Conservation (phyloP, 1,140 invertebrate genomes). For the Nasonia giraulti region DNA sequence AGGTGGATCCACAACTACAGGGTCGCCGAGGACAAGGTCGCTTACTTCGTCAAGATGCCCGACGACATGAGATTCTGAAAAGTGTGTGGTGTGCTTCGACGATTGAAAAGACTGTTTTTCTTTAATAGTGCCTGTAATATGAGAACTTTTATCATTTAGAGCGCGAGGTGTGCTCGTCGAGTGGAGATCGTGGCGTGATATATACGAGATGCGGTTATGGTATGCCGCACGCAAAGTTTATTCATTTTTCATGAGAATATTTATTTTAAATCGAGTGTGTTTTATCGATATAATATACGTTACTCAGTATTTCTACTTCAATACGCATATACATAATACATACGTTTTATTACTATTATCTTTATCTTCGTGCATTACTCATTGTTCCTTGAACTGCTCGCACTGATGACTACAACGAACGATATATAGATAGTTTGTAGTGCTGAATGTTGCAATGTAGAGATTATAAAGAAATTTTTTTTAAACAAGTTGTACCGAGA, state of each 20-base stretch:
- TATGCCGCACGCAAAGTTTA: background rate
- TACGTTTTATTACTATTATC: background rate
- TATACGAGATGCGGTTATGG: background rate
- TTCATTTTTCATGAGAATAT: constrained; percentile 1
- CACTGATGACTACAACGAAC: background rate
- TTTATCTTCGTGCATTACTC: background rate
- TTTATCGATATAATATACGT: background rate
- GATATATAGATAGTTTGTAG: background rate
- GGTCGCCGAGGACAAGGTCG: constrained; percentile 85
- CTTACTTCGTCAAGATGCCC: constrained; percentile 90
- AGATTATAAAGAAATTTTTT: background rate
- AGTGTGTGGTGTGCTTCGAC: background rate
- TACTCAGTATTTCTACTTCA: constrained; percentile 1
- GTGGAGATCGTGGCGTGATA: too few species aligned
- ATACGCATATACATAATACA: background rate
- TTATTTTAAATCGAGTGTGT: background rate
- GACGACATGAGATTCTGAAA: constrained; percentile 85
- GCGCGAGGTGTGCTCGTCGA: background rate
- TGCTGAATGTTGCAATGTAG: background rate
- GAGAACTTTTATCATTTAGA: background rate
- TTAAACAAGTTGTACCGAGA: background rate
- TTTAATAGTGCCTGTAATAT: background rate
- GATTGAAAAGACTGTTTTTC: constrained; percentile 6
- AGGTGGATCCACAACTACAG: constrained; percentile 92
- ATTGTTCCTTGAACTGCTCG: background rate